Evolutionary conservation across 2,797 vertebrate species (phyloP).

Genomic region (Pelobates cultripes): DNA sequence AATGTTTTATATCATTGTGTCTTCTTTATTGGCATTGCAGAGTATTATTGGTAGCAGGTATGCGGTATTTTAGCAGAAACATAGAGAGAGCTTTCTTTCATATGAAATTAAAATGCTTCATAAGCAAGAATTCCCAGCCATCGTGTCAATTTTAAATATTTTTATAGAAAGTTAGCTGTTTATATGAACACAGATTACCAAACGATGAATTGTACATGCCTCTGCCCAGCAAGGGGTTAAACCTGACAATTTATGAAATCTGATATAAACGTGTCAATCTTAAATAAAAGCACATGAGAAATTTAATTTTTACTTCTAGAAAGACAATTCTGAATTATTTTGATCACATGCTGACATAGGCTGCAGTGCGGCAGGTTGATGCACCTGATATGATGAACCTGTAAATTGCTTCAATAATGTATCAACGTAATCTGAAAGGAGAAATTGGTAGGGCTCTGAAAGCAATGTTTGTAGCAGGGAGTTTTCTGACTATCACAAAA

Average conservation of each 20-base stretch:
- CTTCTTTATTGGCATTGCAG: too few species aligned
- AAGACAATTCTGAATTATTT: neutral
- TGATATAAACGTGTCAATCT: neutral
- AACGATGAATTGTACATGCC: too few species aligned
- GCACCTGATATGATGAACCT: slow-evolving; percentile 15
- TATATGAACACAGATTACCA: too few species aligned
- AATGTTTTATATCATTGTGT: too few species aligned
- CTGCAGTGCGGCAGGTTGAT: neutral
- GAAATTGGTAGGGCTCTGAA: neutral
- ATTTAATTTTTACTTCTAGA: neutral
- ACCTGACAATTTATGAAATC: neutral
- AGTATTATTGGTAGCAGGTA: too few species aligned
- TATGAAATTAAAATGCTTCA: too few species aligned
- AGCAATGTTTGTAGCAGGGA: neutral
- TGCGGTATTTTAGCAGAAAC: too few species aligned
- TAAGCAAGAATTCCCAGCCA: too few species aligned
- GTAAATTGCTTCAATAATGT: slow-evolving; percentile 1
- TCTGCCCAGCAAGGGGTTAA: neutral
- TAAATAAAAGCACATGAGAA: neutral
- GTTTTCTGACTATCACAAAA: neutral
- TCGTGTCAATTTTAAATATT: too few species aligned
- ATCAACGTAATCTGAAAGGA: neutral
- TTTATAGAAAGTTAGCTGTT: too few species aligned
- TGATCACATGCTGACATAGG: neutral
- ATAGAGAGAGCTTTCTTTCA: too few species aligned